Percentiles rank a stretch among this genome's conserved stretches.
Conservation (phyloP, 30 jellyfish, hydroid and myxozoan genomes). For the Aurelia coerulea region DNA sequence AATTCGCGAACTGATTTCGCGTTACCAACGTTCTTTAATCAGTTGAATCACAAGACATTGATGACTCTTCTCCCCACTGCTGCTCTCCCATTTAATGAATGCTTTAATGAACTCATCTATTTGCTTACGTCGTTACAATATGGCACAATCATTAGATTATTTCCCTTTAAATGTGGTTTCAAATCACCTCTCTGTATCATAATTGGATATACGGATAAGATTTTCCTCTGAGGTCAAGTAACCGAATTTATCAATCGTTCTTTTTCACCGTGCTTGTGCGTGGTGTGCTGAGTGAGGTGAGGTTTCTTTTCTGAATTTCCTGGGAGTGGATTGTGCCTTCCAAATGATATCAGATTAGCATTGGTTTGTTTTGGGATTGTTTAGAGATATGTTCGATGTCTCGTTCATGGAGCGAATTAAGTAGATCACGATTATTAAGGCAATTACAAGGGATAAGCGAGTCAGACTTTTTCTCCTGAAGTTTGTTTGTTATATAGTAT, state of each 20-base stretch:
- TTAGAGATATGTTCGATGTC: no score
- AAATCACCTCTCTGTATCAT: conserved; percentile 25
- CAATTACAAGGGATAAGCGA: no score
- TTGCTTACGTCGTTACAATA: conserved; percentile 24
- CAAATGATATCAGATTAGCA: no score
- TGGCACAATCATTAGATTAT: conserved; percentile 40
- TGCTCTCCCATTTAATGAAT: background rate
- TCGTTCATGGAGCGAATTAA: no score
- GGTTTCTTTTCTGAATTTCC: conserved; percentile 2
- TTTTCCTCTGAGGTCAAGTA: conserved; percentile 46
- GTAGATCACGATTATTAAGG: no score
- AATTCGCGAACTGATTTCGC: no score
- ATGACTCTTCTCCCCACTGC: no score
- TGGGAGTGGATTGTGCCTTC: background rate
- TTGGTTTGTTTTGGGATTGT: no score
- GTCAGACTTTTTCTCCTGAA: no score
- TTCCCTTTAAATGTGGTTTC: conserved; percentile 26
- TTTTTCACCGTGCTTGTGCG: conserved; percentile 15
- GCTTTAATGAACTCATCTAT: conserved; percentile 7
- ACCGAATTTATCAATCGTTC: conserved; percentile 14
- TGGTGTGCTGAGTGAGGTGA: background rate
- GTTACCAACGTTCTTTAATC: no score
- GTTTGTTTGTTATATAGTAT: no score
- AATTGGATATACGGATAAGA: conserved; percentile 41
- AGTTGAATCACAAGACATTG: no score